These are phyloP conservation scores for Zaprionus nigranus DNA, from an alignment of 1,140 invertebrate species.

Conservation along the genomic window DNA sequence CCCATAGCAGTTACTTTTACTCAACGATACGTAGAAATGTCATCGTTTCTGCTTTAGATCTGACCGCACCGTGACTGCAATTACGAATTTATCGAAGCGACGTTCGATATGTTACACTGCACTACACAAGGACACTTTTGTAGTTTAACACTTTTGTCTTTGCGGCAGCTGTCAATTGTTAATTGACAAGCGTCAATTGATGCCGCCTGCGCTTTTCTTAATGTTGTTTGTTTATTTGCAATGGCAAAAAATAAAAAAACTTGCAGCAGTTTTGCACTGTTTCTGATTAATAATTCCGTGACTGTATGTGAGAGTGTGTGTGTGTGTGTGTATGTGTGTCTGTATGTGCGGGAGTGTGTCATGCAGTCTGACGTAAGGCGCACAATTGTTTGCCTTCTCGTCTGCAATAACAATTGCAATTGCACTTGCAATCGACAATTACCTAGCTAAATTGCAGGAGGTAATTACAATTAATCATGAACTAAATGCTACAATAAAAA, in stretches of 20 bases:
- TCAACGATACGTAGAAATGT: neutral
- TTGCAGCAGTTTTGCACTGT: conserved; percentile 35
- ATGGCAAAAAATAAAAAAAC: neutral
- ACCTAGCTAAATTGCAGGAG: conserved; percentile 6
- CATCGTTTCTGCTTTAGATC: neutral
- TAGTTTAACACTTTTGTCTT: neutral
- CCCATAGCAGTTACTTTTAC: neutral
- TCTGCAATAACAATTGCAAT: conserved; percentile 5
- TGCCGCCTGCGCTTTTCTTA: conserved; percentile 2
- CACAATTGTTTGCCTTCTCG: neutral
- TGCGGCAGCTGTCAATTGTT: conserved; percentile 19
- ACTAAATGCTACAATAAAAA: conserved; percentile 9
- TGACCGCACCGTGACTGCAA: neutral
- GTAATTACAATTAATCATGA: conserved; percentile 8
- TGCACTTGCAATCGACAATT: conserved; percentile 2
- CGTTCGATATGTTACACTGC: neutral
- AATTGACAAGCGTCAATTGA: conserved; percentile 21
- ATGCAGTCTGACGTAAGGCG: conserved; percentile 18
- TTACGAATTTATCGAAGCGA: neutral
- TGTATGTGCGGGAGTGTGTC: conserved; percentile 38
- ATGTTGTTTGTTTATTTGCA: conserved; percentile 51
- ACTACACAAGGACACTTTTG: conserved; percentile 8
- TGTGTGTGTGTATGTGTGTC: neutral
- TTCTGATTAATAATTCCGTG: conserved; percentile 51
- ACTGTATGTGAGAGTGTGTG: neutral